These are phyloP conservation scores for Agrilus cyanescens DNA, from an alignment of 2,888 invertebrate genomes.

Conservation along the genomic window DNA sequence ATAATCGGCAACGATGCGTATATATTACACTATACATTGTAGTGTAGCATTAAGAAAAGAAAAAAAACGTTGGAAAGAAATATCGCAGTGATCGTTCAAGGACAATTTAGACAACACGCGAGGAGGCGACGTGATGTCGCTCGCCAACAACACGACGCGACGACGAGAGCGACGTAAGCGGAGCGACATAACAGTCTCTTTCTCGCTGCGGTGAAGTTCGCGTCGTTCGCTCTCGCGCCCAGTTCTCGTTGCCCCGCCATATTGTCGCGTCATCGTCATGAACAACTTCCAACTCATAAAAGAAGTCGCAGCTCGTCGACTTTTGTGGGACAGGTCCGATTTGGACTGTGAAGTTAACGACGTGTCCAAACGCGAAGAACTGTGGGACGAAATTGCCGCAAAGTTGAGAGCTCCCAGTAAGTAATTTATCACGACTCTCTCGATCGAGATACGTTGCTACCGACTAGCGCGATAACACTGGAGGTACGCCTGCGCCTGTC, in stretches of 20 bases:
- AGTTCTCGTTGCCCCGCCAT: slow-evolving; percentile 7
- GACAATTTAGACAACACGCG: too few relatives aligned
- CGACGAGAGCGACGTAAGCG: too few relatives aligned
- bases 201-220: too few relatives aligned
- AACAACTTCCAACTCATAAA: slow-evolving; percentile 20
- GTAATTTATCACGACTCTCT: slow-evolving; percentile 6
- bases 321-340: slow-evolving; percentile 18
- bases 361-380: slow-evolving; percentile 21
- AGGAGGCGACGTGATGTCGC: too few relatives aligned
- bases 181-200: too few relatives aligned
- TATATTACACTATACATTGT: too few relatives aligned
- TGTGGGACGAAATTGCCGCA: slow-evolving; percentile 24
- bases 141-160: too few relatives aligned
- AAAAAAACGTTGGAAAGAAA: too few relatives aligned
- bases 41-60: too few relatives aligned
- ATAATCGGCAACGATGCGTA: too few relatives aligned
- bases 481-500: slow-evolving; percentile 13
- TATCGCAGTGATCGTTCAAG: too few relatives aligned
- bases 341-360: slow-evolving; percentile 14
- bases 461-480: neutral
- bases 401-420: slow-evolving; percentile 19
- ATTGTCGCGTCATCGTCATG: slow-evolving; percentile 14
- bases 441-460: slow-evolving; percentile 8
- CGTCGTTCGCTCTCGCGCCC: too few relatives aligned
- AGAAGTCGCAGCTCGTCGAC: slow-evolving; percentile 14